These are phyloP conservation scores for Tyrophagus putrescentiae DNA, from an alignment of 1,140 invertebrate species.

Conservation along the genomic window DNA sequence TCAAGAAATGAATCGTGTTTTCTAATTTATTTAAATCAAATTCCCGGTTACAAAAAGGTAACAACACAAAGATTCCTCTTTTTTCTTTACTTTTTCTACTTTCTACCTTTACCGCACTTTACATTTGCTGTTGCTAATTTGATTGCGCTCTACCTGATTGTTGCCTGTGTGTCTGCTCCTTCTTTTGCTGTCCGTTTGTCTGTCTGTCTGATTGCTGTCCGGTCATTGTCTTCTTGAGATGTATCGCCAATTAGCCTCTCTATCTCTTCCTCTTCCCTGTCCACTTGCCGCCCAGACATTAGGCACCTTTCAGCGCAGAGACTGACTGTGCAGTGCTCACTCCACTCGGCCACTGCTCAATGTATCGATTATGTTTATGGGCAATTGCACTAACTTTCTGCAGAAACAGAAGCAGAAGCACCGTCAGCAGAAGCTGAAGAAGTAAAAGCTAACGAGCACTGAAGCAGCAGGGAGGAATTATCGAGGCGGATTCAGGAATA, in stretches of 20 bases:
- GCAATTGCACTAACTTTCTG: too few relatives aligned
- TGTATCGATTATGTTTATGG: neutral
- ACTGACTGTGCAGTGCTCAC: too few relatives aligned
- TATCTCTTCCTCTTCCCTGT: too few relatives aligned
- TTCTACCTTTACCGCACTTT: neutral
- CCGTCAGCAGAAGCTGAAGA: neutral
- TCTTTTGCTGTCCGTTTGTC: neutral
- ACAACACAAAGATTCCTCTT: neutral
- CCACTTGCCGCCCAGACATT: too few relatives aligned
- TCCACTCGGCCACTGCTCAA: neutral
- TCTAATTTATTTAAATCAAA: conserved; percentile 20
- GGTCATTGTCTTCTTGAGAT: too few relatives aligned
- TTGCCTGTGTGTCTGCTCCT: neutral
- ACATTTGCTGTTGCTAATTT: neutral
- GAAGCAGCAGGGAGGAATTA: too few relatives aligned
- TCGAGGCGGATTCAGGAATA: too few relatives aligned
- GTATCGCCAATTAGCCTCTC: neutral
- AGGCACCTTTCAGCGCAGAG: too few relatives aligned
- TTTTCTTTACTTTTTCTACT: neutral
- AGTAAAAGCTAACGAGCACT: neutral
- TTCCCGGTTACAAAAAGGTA: conserved; percentile 17
- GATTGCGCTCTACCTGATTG: neutral
- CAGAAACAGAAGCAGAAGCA: neutral
- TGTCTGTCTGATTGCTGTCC: neutral
- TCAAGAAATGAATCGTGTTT: conserved; percentile 3